These are phyloP conservation scores for Formica aserva DNA, from an alignment of 2,888 invertebrate species.

Conservation along the genomic window DNA sequence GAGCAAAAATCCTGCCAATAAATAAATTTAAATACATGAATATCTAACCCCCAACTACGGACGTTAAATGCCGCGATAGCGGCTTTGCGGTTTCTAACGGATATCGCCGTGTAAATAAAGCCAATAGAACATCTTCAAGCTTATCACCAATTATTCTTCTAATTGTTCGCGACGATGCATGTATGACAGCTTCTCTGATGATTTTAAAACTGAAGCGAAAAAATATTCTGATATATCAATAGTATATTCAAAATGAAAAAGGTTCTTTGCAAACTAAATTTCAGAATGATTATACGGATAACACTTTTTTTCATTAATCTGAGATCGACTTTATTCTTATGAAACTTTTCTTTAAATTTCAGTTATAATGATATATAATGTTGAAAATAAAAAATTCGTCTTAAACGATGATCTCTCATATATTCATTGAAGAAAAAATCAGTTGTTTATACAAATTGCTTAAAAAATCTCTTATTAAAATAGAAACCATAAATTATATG, in stretches of 20 bases:
- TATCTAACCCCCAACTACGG: conserved; percentile 77
- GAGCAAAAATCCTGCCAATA: conserved; percentile 84
- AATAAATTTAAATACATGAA: conserved; percentile 85
- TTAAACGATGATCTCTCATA: not conserved
- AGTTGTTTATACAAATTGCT: not conserved
- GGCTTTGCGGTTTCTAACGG: conserved; percentile 67
- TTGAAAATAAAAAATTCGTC: not conserved
- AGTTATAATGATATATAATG: not conserved
- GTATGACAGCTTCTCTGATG: not conserved
- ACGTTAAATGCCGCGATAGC: conserved; percentile 65
- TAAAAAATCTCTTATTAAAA: not conserved
- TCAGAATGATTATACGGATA: not conserved
- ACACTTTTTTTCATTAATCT: not conserved
- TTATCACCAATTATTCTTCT: not conserved
- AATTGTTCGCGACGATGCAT: conserved; percentile 8
- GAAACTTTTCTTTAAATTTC: not conserved
- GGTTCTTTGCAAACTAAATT: not conserved
- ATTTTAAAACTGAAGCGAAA: not conserved
- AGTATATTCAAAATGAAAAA: not conserved
- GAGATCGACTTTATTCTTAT: not conserved
- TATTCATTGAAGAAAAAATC: not conserved
- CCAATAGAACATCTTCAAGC: conserved; percentile 10
- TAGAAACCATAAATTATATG: not conserved
- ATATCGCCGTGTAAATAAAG: conserved; percentile 59
- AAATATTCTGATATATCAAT: not conserved